Base-by-base conservation (phyloP, 2,888 invertebrate genomes). In the Ormia ochracea region DNA sequence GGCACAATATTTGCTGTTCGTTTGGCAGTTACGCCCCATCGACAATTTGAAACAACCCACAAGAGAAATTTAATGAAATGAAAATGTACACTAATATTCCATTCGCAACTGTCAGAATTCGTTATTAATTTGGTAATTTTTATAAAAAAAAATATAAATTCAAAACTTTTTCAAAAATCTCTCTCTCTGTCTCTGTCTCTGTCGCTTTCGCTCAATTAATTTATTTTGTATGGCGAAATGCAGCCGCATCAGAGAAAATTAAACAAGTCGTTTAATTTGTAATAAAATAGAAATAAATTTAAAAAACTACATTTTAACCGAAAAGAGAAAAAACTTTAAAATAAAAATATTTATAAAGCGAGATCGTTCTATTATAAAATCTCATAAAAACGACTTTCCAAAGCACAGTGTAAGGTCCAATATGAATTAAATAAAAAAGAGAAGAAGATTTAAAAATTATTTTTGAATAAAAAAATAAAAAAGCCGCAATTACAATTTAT, bases 41-140 rank as follows among this genome's bases (percentile, higher is more conserved):
- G 45, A 28, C 26, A 31, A 17, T 54, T 52, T n/a, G 3, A 45
- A 36, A 36, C 43, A 21, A n/a, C 63, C 63, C 63, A 61, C 61
- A 54, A 45, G 19, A 36, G 45, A 56, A 48, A 26, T 56, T 56
- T 17, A 33, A 45, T 41, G n/a, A 41, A 66, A 26, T 31, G 5
- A 23, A 54, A 43, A 12, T 36, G 1, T 31, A 54, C 41, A 66
- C 19, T n/a, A 23, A 54, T 54, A 28, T 54, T 43, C 66, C 66
- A 41, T 19, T 41, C 17, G 5, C 33, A 28, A 43, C 9, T 36
- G 68, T 69, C 31, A 58, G 33, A 58, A 58, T 58, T 58, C 48
- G 23, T 69, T 68, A 56, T 26, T 36, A 36, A 41, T 69, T 21
- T 56, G 31, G 45, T 69, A 36, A 58, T 33, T 69, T 31, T 43